Base-by-base conservation (phyloP, 2,888 invertebrate genomes). In the Drosophila pegasa region DNA sequence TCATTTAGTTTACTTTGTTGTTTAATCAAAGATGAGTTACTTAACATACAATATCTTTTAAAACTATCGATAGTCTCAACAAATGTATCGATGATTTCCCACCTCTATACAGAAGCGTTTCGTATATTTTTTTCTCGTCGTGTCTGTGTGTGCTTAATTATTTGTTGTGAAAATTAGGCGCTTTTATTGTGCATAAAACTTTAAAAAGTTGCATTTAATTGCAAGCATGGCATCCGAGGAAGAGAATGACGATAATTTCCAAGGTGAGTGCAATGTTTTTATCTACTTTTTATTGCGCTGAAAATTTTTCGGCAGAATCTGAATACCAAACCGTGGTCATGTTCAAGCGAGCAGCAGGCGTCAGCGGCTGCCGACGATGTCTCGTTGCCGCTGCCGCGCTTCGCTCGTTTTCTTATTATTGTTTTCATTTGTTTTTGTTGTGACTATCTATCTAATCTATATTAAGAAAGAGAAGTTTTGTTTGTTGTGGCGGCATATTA, bases 211-310 rank as follows among this genome's bases (percentile, higher is more conserved):
- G 75, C 74, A 72, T 74, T 80, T 57, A 78, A 80, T 59, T 70
- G 75, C 78, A 73, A 86, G 65, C 93, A 97, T 97, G 97, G 97
- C 96, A 93, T 97, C 97, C 78, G 97, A 97, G 90, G 97, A 97
- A 91, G 97, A 97, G 93, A 95, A 96, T 92, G 97, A 97, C 90
- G 97, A 96, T 92, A 95, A 95, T 92, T 96, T 95, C 92, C 96
- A 96, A 94, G 97, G 97, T 97, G 94, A 96, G 95, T 79, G 37
- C 57, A 70, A 48, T 61, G 56, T 81, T 85, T 87, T 61, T 52
- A 61, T 40, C 48, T 47, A 18, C 38, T 57, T 63, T 58, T 67
- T 48, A 40, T 41, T 54, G 25, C 48, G 69, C 60, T 68, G 80
- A 82, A 78, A 80, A 80, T 57, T 75, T 71, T 73, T 80, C 75